Percentiles rank a stretch among this genome's conserved stretches.
phyloP scores from a whole-genome alignment of 2,113 vertebrate species.

The Lepidothrix coronata region DNA sequence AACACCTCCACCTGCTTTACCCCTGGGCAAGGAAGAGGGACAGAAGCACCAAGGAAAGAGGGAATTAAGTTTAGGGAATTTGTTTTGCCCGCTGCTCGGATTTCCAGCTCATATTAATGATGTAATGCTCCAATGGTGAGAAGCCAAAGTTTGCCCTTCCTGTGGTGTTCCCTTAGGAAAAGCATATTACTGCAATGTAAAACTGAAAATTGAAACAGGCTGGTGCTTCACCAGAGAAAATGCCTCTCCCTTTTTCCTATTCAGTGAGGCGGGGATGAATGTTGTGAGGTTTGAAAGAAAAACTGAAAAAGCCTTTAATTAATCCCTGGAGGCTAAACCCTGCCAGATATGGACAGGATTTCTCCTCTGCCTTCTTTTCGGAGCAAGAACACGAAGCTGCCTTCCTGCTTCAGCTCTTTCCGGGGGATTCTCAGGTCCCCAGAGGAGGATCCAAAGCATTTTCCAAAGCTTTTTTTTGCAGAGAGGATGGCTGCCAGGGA shows the following conservation, averaged over 20 bases:
- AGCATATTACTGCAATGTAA: slow-evolving; percentile 2
- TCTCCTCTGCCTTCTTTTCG: not conserved
- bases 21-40: not conserved
- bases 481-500: not conserved
- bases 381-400: not conserved
- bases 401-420: not conserved
- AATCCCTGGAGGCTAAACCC: slow-evolving; percentile 33
- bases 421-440: not conserved
- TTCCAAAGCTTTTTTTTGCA: not conserved
- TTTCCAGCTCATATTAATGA: not conserved
- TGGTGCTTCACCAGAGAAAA: slow-evolving; percentile 43
- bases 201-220: slow-evolving; percentile 41
- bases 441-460: not conserved
- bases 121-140: not conserved
- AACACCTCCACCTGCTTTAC: not conserved
- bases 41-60: not conserved
- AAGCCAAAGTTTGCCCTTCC: slow-evolving; percentile 36
- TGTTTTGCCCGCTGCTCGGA: not conserved
- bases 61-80: not conserved
- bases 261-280: slow-evolving; percentile 4
- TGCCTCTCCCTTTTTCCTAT: slow-evolving; percentile 31
- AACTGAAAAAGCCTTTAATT: slow-evolving; percentile 62
- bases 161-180: slow-evolving; percentile 38
- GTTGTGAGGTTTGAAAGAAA: slow-evolving; percentile 53
- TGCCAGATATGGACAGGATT: slow-evolving; percentile 40